Conservation (phyloP, 2,797 vertebrate species). For the Chloroceryle inda region DNA sequence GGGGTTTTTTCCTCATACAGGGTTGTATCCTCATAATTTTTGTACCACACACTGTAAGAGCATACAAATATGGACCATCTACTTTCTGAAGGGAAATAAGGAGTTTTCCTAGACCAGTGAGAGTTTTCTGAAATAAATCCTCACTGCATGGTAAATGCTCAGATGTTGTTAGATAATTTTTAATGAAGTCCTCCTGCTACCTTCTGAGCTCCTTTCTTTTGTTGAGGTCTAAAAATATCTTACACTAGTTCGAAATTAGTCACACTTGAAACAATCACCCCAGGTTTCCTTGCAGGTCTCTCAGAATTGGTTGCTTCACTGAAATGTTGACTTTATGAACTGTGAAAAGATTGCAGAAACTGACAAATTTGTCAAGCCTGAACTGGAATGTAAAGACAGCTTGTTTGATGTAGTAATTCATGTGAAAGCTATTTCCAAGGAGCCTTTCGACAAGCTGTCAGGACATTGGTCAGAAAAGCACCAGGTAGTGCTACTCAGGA, state of each 20-base stretch:
- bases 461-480: slow-evolving; percentile 46
- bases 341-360: slow-evolving; percentile 55
- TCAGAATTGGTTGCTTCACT: not conserved
- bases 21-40: not conserved
- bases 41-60: not conserved
- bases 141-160: not conserved
- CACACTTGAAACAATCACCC: not conserved
- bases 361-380: slow-evolving; percentile 72
- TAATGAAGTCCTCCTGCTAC: not conserved
- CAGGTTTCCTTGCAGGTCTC: not conserved
- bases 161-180: not conserved
- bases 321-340: slow-evolving; percentile 54
- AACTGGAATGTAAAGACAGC: slow-evolving; percentile 57
- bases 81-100: not conserved
- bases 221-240: not conserved
- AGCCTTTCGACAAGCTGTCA: slow-evolving; percentile 75
- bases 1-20: rapidly evolving
- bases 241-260: slow-evolving; percentile 21
- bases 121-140: not conserved
- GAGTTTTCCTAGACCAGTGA: not conserved
- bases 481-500: slow-evolving; percentile 16
- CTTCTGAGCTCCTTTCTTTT: not conserved
- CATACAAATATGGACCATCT: not conserved
- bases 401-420: slow-evolving; percentile 73
- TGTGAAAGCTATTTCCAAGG: slow-evolving; percentile 70